Conservation (phyloP, 2,888 invertebrate species). For the Lissonota sp. region DNA sequence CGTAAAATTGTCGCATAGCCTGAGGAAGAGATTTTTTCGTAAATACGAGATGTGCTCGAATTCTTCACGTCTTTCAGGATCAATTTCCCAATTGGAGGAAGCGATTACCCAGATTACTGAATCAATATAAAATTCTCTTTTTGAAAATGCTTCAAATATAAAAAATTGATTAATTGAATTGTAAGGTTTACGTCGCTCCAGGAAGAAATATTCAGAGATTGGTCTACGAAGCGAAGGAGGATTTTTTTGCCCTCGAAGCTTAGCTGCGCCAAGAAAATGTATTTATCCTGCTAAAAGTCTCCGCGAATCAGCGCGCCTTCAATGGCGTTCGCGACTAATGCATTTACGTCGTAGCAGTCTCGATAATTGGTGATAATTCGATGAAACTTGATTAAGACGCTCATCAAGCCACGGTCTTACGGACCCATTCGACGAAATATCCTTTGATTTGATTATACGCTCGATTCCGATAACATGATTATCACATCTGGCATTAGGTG, state of each 20-base stretch:
- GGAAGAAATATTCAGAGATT: no score
- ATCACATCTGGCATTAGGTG: conserved; percentile 61
- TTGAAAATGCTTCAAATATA: no score
- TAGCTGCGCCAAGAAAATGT: conserved; percentile 73
- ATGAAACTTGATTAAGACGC: conserved; percentile 83
- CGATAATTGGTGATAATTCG: conserved; percentile 84
- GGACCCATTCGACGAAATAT: conserved; percentile 76
- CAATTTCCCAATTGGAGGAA: no score
- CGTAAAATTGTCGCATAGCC: conserved; percentile 32
- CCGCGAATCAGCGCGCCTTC: conserved; percentile 72
- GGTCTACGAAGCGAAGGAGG: neutral
- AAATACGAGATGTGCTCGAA: neutral
- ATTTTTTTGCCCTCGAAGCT: conserved; percentile 24
- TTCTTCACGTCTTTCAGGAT: no score
- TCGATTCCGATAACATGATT: conserved; percentile 82
- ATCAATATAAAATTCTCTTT: neutral
- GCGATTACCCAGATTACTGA: no score
- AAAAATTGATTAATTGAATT: conserved; percentile 1
- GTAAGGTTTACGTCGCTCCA: neutral
- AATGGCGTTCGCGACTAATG: conserved; percentile 75
- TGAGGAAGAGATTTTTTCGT: conserved; percentile 17
- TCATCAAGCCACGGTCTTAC: conserved; percentile 76
- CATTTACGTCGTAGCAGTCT: conserved; percentile 81
- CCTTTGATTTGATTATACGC: conserved; percentile 82
- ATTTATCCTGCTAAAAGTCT: conserved; percentile 79